Conservation (phyloP, 2,888 invertebrate genomes). For the Microctonus brassicae region DNA sequence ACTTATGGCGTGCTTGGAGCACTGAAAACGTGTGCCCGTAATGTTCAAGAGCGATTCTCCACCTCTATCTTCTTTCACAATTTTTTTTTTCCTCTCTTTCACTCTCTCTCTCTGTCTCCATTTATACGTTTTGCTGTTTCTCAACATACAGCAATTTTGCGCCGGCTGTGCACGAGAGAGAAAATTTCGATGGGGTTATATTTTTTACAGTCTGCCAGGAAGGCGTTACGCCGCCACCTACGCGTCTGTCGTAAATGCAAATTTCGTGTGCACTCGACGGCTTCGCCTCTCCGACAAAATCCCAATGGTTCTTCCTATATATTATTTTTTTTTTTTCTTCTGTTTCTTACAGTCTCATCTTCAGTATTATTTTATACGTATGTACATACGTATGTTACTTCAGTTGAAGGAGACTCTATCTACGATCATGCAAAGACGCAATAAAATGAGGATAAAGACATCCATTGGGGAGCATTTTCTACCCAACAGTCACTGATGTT, state of each 20-base stretch:
- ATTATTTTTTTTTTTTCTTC: background rate
- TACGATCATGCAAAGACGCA: background rate
- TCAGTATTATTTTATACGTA: background rate
- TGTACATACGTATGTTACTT: background rate
- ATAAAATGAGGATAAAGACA: slow-evolving; percentile 21
- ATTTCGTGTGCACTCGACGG: slow-evolving; percentile 36
- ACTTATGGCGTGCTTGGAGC: slow-evolving; percentile 22
- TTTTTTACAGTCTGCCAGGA: slow-evolving; percentile 43
- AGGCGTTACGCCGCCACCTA: slow-evolving; percentile 49
- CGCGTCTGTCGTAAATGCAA: slow-evolving; percentile 51
- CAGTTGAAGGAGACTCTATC: slow-evolving; percentile 1
- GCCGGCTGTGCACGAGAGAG: slow-evolving; percentile 14
- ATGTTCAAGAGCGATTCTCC: slow-evolving; percentile 3
- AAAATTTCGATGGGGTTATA: slow-evolving; percentile 30
- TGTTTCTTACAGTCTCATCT: background rate
- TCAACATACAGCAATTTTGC: background rate
- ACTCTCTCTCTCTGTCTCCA: background rate
- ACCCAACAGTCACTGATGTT: background rate
- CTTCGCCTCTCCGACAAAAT: slow-evolving; percentile 34
- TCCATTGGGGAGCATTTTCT: background rate
- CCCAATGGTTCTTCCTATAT: slow-evolving; percentile 27
- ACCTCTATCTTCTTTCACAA: background rate
- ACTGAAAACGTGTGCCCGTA: slow-evolving; percentile 5
- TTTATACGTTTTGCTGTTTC: background rate
- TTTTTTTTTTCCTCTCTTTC: background rate